Evolutionary conservation across 23 tunicate species (phyloP).

Genomic region (Halocynthia aurantium): DNA sequence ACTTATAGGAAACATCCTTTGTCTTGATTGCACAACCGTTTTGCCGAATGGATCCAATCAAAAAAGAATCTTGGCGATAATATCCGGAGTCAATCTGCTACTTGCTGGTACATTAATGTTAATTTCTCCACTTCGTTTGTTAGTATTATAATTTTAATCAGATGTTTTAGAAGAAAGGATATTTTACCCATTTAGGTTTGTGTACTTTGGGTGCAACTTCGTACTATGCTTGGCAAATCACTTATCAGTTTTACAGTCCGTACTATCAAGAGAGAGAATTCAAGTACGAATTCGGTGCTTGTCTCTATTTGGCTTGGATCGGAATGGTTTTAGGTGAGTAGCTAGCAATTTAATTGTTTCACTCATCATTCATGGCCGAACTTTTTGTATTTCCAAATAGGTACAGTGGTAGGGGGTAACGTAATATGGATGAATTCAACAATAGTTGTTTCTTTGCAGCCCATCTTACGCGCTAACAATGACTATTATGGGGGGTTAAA

Average conservation of each 20-base stretch:
- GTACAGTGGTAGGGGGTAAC: not conserved
- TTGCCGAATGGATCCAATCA: conserved; percentile 41
- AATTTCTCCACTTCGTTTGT: too few relatives aligned
- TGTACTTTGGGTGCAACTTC: conserved; percentile 67
- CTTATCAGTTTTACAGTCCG: conserved; percentile 57
- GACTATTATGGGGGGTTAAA: too few relatives aligned
- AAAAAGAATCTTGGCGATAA: conserved; percentile 30
- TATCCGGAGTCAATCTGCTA: conserved; percentile 33
- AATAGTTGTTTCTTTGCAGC: too few relatives aligned
- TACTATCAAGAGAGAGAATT: conserved; percentile 61
- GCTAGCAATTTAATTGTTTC: not conserved
- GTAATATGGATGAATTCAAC: too few relatives aligned
- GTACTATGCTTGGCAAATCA: conserved; percentile 64
- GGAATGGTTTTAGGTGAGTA: conserved; percentile 58
- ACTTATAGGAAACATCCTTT: conserved; percentile 32
- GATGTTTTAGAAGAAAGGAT: too few relatives aligned
- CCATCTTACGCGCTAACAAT: too few relatives aligned
- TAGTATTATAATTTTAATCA: too few relatives aligned
- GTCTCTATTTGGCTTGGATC: conserved; percentile 77
- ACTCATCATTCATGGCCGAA: too few relatives aligned
- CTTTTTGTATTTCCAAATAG: not conserved
- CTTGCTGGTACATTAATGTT: conserved; percentile 46
- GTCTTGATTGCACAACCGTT: conserved; percentile 53
- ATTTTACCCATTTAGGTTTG: conserved; percentile 29
- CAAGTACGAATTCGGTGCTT: conserved; percentile 75